phyloP scores from a whole-genome alignment of 2,888 invertebrate species.

The Erebia palarica region DNA sequence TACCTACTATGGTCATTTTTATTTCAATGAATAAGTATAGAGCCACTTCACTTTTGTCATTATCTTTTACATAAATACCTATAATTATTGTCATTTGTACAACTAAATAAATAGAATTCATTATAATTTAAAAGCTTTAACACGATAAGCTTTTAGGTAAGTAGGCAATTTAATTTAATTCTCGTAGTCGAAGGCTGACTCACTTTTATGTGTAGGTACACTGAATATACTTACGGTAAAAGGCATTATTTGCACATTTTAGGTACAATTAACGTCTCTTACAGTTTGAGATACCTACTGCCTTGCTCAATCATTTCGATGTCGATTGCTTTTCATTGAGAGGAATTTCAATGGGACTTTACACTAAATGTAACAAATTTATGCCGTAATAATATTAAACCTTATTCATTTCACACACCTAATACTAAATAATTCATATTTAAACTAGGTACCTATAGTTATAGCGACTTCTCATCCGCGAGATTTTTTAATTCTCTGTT shows the following conservation, averaged over 20 bases:
- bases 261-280: slow-evolving; percentile 13
- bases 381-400: not conserved
- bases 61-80: too few relatives aligned
- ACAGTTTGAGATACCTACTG: slow-evolving; percentile 12
- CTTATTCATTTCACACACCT: not conserved
- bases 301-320: slow-evolving; percentile 16
- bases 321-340: slow-evolving; percentile 11
- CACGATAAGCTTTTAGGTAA: not conserved
- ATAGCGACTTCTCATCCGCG: too few relatives aligned
- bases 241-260: slow-evolving; percentile 21
- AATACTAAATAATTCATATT: not conserved
- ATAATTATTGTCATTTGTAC: too few relatives aligned
- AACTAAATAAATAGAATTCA: not conserved
- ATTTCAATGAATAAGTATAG: too few relatives aligned
- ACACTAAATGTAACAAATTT: slow-evolving; percentile 13
- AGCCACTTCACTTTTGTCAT: too few relatives aligned
- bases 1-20: not conserved
- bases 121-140: not conserved
- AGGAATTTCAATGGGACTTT: slow-evolving; percentile 22
- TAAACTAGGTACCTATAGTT: too few relatives aligned
- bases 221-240: slow-evolving; percentile 9
- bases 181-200: slow-evolving; percentile 7
- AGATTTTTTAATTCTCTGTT: too few relatives aligned
- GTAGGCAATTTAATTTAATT: slow-evolving; percentile 1
- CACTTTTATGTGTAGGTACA: slow-evolving; percentile 1